A percentile compares a stretch with the other conserved stretches of the same genome.
Evolutionary conservation across 2,113 vertebrate genomes (phyloP).

Genomic region (Antechinus stuartii): DNA sequence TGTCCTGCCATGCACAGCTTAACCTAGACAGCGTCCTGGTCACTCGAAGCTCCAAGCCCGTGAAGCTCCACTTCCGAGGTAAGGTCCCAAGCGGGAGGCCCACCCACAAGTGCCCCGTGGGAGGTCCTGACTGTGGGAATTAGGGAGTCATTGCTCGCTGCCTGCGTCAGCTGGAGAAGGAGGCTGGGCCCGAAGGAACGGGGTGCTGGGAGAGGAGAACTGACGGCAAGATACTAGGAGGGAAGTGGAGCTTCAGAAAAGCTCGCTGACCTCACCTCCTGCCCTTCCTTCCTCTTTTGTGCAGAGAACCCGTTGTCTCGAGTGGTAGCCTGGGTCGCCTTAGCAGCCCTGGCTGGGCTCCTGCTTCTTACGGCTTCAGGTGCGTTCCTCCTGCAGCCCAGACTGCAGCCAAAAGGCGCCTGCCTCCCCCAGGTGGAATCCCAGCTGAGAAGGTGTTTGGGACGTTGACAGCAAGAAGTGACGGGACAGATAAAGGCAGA

Average conservation of each 20-base stretch:
- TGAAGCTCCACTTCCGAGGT: conserved; percentile 48
- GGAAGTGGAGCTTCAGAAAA: not conserved
- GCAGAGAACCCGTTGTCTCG: conserved; percentile 49
- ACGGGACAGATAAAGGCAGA: not conserved
- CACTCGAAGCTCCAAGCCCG: conserved; percentile 68
- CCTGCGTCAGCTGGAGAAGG: not conserved
- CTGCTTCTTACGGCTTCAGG: conserved; percentile 27
- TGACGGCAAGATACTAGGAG: not conserved
- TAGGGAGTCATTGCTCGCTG: not conserved
- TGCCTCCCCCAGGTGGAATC: not conserved
- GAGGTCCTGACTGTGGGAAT: not conserved
- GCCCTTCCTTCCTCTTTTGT: conserved; percentile 28
- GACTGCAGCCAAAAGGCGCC: not conserved
- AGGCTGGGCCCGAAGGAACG: not conserved
- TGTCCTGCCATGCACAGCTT: conserved; percentile 88
- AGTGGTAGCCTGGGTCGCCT: conserved; percentile 55
- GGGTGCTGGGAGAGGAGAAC: not conserved
- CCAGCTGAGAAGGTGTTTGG: not conserved
- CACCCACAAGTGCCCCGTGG: not conserved
- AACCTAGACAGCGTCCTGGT: conserved; percentile 78
- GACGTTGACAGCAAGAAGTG: not conserved
- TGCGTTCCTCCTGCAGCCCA: not conserved
- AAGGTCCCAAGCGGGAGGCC: conserved; percentile 26
- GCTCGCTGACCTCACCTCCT: conserved; percentile 10
- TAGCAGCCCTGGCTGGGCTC: conserved; percentile 47